Evolutionary conservation across 2,888 invertebrate genomes (phyloP), one percentile per base, ranked within the genome.

Genomic region (Frankliniella fusca): DNA sequence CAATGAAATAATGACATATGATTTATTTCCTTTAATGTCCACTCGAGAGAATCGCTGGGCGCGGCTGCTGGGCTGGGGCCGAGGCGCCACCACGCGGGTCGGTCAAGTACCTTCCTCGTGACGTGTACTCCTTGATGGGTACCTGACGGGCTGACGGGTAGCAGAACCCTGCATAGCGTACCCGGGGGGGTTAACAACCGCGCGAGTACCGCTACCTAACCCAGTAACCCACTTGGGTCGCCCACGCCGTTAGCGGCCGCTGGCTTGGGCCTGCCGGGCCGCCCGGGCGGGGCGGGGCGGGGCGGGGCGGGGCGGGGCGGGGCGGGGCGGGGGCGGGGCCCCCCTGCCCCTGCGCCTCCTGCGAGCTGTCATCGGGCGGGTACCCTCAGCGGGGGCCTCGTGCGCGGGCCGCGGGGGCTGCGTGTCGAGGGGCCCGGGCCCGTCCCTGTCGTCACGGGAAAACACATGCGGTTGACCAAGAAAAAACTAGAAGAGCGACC

Each of bases 71-170:
- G 38, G 38, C 38, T 7, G 61, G 18, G 61, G 20, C 61, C 61
- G 54, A 7, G 3, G 18, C 54, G 54, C 54, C 3, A 27, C 70
- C 70, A 18, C 7, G 70, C 70, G 0, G 70, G 10, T 23, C 70
- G n/a, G 70, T 23, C 23, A 8, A 23, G 70, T 23, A 23, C 70
- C 23, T 38, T 5, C 38, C 38, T 38, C 38, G 38, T 23, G 70
- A 23, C 27, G 70, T 23, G 70, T 76, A 76, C 70, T 38, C 38
- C 38, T 27, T 76, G 70, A 76, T 27, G 70, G 70, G 70, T 76
- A 27, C 70, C 70, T 76, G 70, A 76, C 70, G 70, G 70, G 70
- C 70, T 76, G 70, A 76, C 70, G 70, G 70, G 70, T 76, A 76
- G 70, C 70, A 76, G 70, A 76, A 11, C 70, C 70, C 70, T 23